Evolutionary conservation across 2,797 vertebrate genomes (phyloP).

Genomic region (Calcarius lapponicus): DNA sequence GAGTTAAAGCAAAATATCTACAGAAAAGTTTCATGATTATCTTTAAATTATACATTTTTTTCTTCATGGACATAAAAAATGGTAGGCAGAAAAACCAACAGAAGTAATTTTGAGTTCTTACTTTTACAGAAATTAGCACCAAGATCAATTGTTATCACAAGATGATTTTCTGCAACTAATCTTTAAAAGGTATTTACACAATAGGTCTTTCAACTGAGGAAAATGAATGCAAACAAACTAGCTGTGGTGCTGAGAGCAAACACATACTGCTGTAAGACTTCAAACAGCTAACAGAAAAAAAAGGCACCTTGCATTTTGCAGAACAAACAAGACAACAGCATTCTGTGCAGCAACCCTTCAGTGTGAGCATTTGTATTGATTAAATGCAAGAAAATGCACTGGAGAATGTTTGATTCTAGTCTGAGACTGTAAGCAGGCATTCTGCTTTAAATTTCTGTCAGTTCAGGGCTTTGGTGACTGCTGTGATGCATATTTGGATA

Average conservation of each 20-base stretch:
- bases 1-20: not conserved
- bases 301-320: not conserved
- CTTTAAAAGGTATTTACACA: constrained; percentile 6
- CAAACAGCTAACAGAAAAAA: not conserved
- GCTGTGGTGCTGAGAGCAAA: not conserved
- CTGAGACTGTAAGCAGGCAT: not conserved
- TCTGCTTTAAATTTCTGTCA: not conserved
- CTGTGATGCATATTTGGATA: not conserved
- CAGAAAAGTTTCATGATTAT: not conserved
- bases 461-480: not conserved
- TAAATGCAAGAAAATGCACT: not conserved
- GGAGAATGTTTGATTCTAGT: not conserved
- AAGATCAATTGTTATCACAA: not conserved
- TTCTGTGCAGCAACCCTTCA: not conserved
- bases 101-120: not conserved
- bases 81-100: not conserved
- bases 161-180: not conserved
- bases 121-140: not conserved
- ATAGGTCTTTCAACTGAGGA: not conserved
- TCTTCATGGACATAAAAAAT: not conserved
- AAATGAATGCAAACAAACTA: not conserved
- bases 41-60: not conserved
- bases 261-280: not conserved
- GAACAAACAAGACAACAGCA: not conserved
- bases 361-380: not conserved